A percentile compares a stretch with the other conserved stretches of the same genome.
Evolutionary conservation across 2,888 invertebrate species (phyloP).

Genomic region (Orthonevra nobilis): DNA sequence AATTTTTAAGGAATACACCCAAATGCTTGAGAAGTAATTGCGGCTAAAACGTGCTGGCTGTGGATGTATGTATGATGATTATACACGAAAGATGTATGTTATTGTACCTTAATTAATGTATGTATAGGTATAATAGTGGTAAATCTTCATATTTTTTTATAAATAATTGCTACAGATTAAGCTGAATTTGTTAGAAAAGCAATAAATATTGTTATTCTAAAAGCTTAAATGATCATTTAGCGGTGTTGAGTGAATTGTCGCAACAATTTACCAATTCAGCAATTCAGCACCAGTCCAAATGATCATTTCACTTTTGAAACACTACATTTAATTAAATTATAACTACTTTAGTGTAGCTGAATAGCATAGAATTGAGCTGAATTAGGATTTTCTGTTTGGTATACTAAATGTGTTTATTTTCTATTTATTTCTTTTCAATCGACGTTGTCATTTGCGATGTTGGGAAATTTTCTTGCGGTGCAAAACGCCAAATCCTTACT

Average conservation of each 20-base stretch:
- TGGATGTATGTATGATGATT: constrained; percentile 50
- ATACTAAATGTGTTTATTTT: constrained; percentile 30
- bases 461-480: constrained; percentile 73
- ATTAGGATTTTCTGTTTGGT: constrained; percentile 47
- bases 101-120: constrained; percentile 9
- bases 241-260: constrained; percentile 23
- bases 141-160: background rate
- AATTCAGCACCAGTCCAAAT: constrained; percentile 28
- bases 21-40: constrained; percentile 27
- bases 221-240: constrained; percentile 50
- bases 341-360: constrained; percentile 57
- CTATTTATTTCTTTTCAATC: constrained; percentile 67
- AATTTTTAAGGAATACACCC: constrained; percentile 26
- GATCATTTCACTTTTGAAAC: constrained; percentile 37
- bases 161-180: constrained; percentile 48
- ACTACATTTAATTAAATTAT: constrained; percentile 45
- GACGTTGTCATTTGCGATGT: constrained; percentile 72
- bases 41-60: constrained; percentile 42
- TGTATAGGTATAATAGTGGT: constrained; percentile 16
- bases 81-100: constrained; percentile 6
- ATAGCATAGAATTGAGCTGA: constrained; percentile 64
- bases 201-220: constrained; percentile 30
- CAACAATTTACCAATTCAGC: background rate
- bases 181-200: constrained; percentile 61
- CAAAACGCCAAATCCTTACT: constrained; percentile 76